Conservation (phyloP, 2,797 vertebrate genomes). For the Cossypha niveicapilla region DNA sequence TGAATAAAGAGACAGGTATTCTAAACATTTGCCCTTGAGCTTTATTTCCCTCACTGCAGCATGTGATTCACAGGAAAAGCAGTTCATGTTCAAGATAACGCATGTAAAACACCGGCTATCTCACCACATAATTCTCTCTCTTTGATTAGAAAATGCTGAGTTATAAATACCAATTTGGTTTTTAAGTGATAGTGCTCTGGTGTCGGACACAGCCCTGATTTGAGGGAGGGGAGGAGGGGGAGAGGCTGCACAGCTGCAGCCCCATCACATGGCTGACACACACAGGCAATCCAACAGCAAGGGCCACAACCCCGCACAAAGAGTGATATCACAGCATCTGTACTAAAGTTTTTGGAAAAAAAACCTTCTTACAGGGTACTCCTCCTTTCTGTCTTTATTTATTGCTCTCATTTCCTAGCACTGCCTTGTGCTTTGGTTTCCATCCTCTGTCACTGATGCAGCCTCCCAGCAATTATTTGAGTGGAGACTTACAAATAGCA, state of each 20-base stretch:
- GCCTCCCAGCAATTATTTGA: background rate
- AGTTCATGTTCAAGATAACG: background rate
- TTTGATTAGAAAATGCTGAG: background rate
- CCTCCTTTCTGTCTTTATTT: background rate
- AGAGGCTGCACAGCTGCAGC: background rate
- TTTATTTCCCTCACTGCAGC: background rate
- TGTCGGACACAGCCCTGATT: rapidly evolving
- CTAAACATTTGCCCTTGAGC: background rate
- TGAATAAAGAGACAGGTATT: background rate
- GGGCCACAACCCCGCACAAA: background rate
- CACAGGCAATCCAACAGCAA: background rate
- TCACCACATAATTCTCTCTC: background rate
- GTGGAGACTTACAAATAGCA: background rate
- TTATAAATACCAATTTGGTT: background rate
- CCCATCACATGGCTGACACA: background rate
- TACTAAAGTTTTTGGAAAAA: background rate
- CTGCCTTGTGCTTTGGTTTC: background rate
- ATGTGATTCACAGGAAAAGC: background rate
- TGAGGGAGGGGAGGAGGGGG: background rate
- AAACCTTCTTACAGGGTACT: background rate
- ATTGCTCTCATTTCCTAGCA: background rate
- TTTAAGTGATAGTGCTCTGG: background rate
- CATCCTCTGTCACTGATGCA: background rate
- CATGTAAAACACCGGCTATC: background rate
- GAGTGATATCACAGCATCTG: background rate